Evolutionary conservation across 2,113 vertebrate genomes (phyloP).

Genomic region (Neotragus pygmaeus): DNA sequence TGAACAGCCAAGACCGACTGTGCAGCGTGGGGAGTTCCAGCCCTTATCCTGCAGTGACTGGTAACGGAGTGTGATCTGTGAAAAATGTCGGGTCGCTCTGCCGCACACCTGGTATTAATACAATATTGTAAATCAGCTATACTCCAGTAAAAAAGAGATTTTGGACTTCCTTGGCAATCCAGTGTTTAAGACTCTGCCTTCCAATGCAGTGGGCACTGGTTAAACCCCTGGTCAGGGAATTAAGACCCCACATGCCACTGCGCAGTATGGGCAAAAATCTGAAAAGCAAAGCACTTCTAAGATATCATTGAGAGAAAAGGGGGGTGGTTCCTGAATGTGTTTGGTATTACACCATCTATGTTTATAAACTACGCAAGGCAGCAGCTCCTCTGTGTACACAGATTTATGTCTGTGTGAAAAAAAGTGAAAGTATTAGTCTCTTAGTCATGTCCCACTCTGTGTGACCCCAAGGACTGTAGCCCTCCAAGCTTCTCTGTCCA

Average conservation of each 20-base stretch:
- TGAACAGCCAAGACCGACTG: no score
- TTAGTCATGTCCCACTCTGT: background rate
- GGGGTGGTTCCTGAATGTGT: background rate
- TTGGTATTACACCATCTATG: background rate
- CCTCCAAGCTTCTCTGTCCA: background rate
- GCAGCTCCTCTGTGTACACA: background rate
- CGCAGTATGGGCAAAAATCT: background rate
- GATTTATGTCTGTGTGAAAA: background rate
- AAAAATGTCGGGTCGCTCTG: background rate
- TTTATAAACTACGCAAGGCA: background rate
- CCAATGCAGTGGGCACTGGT: background rate
- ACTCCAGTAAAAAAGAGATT: background rate
- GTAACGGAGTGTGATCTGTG: background rate
- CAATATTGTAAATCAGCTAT: background rate
- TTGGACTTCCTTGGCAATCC: background rate
- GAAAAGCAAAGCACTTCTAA: background rate
- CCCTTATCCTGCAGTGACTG: fast-evolving
- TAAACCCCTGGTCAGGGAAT: background rate
- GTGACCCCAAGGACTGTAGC: background rate
- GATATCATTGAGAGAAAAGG: background rate
- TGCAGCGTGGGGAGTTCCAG: fast-evolving
- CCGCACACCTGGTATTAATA: background rate
- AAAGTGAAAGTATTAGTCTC: background rate
- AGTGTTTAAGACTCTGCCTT: background rate
- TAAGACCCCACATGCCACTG: background rate